Evolutionary conservation across 2,888 invertebrate genomes (phyloP), one percentile per base, ranked within the genome.

Genomic region (Orgyia antiqua): DNA sequence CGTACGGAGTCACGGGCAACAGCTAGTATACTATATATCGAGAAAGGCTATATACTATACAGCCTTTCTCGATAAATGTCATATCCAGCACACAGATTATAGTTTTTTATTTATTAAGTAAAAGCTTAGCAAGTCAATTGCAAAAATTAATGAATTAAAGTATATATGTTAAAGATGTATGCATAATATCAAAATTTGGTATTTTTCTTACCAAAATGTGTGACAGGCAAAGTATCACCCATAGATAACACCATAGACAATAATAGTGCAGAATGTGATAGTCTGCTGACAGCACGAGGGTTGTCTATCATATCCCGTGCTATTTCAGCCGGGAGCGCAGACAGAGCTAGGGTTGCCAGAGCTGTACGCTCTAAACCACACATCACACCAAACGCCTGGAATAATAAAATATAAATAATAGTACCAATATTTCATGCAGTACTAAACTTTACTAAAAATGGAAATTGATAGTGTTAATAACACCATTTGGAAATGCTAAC

Each of bases 211-310:
- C 96, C 95, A 68, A 94, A 93, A 80, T 97, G 94, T 29, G 94
- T 94, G 31, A 95, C 89, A 2, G 97, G 97, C 87, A 97, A 91
- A 26, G 90, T 90, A 68, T 97, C 96, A 0, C 94, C 97, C 89
- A 95, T 94, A 31, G 95, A 96, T 68, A 97, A 92, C 27, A 97
- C 91, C 89, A 96, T 94, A 28, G 95, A 94, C 35, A 97, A 80
- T 47, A 97, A 88, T 39, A 94, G 88, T 1, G 94, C 92, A 10
- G 95, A 93, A 75, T 95, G 93, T 50, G 93, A 93, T 43, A 96
- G 88, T 52, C 94, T 92, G 52, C 92, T 91, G 58, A 93, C 90
- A 51, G 94, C 92, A 51, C 91, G 88, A 29, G 93, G 90, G 79
- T 94, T 93, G 58, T 92, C 91, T 59, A 90, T 89, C 92, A 95